Conservation (phyloP, 2,797 vertebrate genomes). For the Protosalanx chinensis region DNA sequence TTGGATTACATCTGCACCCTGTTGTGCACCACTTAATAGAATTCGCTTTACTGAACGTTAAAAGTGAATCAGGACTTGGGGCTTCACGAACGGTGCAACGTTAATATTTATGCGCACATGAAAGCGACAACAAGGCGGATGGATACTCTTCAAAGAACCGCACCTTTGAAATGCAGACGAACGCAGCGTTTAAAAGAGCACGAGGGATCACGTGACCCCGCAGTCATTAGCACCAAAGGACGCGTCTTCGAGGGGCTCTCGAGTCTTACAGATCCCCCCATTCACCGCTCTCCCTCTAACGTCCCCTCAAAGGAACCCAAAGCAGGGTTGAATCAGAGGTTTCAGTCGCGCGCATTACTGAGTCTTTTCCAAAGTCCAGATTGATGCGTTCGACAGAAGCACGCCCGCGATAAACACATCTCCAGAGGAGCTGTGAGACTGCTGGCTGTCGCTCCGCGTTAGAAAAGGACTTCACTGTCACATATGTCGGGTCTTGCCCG, state of each 20-base stretch:
- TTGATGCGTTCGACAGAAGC: too few species aligned
- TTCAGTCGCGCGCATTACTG: too few species aligned
- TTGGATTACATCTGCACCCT: slow-evolving; percentile 51
- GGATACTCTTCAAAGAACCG: too few species aligned
- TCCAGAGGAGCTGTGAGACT: neutral
- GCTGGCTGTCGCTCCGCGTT: slow-evolving; percentile 21
- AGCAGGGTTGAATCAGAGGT: too few species aligned
- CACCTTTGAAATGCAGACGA: too few species aligned
- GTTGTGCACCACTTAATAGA: slow-evolving; percentile 23
- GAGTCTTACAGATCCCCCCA: neutral
- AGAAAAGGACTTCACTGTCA: slow-evolving; percentile 28
- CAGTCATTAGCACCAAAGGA: neutral
- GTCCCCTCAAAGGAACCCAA: too few species aligned
- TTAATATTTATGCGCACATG: neutral
- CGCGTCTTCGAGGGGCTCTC: neutral
- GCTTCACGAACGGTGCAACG: neutral
- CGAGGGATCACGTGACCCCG: too few species aligned
- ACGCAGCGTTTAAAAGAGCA: too few species aligned
- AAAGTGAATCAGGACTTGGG: neutral
- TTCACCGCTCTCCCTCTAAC: too few species aligned
- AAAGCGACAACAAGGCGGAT: neutral
- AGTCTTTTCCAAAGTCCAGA: too few species aligned
- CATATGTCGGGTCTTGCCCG: slow-evolving; percentile 48
- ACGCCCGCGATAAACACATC: too few species aligned
- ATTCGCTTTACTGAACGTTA: neutral